Base-by-base conservation (phyloP, 2,113 vertebrate genomes). In the Helogale parvula region DNA sequence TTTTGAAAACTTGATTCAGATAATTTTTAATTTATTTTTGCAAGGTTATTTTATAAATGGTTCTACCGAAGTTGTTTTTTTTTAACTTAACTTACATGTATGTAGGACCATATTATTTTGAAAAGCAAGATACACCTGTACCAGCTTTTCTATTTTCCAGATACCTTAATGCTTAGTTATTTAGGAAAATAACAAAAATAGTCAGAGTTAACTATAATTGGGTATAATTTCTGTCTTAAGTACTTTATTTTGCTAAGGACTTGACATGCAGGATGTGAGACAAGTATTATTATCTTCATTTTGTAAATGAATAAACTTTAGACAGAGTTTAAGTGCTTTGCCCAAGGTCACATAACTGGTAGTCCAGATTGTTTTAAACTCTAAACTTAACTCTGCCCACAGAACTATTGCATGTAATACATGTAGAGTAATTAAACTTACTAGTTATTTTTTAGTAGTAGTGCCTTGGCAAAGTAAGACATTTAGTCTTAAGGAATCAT, bases 241-340 rank as follows among this genome's bases (percentile, higher is more conserved):
- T 52, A 38, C 45, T 79, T 86, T 50, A 13, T 90, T 96, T 54
- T 90, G 33, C 94, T 81, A 54, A 98, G 82, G 8, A 38, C 6
- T 88, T 93, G 60, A 31, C 9, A 27, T 63, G 31, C 27, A 3
- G 8, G 60, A 19, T 45, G 19, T 45, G 19, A 94, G 31, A 33
- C 33, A 79, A 4, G 12, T 33, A 35, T 47, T 82, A 27, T 29
- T n/a, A 29, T 68, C 31, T 7, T 87, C 21, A 85, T 84, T 88
- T 35, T 87, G 21, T 16, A 60, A 10, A n/a, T 79, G 25, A 60
- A 9, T 77, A 17, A 74, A 72, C 12, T 86, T 16, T 35, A 83
- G 84, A 47, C 21, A 82, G 57, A 90, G 33, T 41, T 71, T 60
- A 68, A 68, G 27, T 57, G n/a, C 35, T 17, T 91, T 72, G 10